Conservation (phyloP, 2,113 vertebrate species). For the Tamias sibiricus region DNA sequence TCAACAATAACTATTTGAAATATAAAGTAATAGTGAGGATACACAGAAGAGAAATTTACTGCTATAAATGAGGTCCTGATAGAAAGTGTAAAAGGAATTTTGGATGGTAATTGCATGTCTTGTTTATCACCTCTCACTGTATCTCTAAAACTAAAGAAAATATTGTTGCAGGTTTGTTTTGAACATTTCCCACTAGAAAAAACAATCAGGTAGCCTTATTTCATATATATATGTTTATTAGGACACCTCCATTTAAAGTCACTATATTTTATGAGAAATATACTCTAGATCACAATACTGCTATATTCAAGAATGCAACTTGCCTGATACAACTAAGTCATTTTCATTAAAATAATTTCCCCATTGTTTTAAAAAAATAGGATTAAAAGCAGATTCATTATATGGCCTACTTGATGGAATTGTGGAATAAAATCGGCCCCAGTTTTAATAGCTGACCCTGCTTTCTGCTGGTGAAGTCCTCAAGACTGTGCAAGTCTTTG, state of each 20-base stretch:
- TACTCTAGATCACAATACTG: too few species aligned
- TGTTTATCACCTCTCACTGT: conserved; percentile 63
- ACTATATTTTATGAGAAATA: conserved; percentile 15
- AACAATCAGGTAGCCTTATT: conserved; percentile 52
- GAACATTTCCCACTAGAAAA: conserved; percentile 57
- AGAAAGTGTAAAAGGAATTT: conserved; percentile 39
- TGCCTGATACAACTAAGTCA: not conserved
- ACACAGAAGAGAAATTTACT: conserved; percentile 65
- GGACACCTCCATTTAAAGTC: conserved; percentile 12
- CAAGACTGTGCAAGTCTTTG: not conserved
- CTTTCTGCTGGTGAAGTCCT: not conserved
- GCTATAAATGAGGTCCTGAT: conserved; percentile 70
- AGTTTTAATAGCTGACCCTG: not conserved
- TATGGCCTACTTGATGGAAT: not conserved
- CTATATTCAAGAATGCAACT: conserved; percentile 40
- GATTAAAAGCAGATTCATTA: not conserved
- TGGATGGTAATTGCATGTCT: conserved; percentile 67
- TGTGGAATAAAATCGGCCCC: not conserved
- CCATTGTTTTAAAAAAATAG: not conserved
- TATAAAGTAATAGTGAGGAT: not conserved
- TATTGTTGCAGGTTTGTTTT: conserved; percentile 42
- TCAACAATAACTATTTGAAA: not conserved
- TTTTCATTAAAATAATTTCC: conserved; percentile 44
- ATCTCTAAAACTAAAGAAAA: conserved; percentile 77
- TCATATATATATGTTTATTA: conserved; percentile 49